phyloP scores from a whole-genome alignment of 2,888 invertebrate genomes.

The Mesorhabditis belari region DNA sequence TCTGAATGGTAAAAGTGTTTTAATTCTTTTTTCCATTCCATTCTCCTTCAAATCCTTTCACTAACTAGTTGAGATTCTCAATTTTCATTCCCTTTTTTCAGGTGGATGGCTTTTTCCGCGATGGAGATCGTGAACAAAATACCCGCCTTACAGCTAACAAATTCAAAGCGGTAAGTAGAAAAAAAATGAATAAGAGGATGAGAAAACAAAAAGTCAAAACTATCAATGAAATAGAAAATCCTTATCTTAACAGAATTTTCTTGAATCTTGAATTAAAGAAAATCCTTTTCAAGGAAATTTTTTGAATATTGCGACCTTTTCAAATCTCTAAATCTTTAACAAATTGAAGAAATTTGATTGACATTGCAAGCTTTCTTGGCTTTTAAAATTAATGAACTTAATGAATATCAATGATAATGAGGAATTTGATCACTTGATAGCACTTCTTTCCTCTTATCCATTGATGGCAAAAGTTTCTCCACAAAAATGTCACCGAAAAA shows the following conservation, averaged over 20 bases:
- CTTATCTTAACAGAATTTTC: too few species aligned
- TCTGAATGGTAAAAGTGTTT: too few species aligned
- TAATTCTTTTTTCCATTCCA: too few species aligned
- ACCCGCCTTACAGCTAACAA: constrained; percentile 36
- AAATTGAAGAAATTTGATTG: neutral
- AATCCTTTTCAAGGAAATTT: too few species aligned
- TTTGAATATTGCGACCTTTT: neutral
- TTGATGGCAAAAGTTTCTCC: neutral
- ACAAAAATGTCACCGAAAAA: neutral
- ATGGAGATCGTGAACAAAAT: constrained; percentile 42
- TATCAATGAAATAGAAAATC: too few species aligned
- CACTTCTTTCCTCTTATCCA: neutral
- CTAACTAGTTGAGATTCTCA: too few species aligned
- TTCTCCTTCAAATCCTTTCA: too few species aligned
- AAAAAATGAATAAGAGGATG: too few species aligned
- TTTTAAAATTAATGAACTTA: neutral
- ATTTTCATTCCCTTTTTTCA: too few species aligned
- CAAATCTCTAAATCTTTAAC: neutral
- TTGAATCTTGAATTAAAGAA: too few species aligned
- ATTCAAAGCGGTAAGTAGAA: constrained; percentile 37
- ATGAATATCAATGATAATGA: neutral
- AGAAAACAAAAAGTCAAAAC: too few species aligned
- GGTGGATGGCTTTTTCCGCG: constrained; percentile 46
- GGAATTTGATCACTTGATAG: neutral
- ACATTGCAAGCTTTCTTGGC: neutral